phyloP scores from a whole-genome alignment of 2,113 vertebrate species.

The Carlito syrichta region DNA sequence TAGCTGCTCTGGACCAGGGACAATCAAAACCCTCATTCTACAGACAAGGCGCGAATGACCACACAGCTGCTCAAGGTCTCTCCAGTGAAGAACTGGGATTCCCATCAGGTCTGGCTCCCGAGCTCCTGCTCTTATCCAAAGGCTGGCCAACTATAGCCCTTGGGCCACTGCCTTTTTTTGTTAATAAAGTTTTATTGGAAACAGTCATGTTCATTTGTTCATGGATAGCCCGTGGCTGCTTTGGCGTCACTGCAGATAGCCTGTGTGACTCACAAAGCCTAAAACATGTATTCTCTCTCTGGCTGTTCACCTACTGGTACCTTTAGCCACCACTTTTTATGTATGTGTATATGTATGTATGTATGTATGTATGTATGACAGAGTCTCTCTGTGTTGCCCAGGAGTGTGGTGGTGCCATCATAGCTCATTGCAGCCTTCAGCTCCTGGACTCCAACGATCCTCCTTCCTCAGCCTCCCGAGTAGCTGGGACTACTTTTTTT shows the following conservation, averaged over 20 bases:
- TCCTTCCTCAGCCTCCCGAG: not conserved
- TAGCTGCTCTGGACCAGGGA: not conserved
- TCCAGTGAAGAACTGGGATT: not conserved
- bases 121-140: not conserved
- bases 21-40: not conserved
- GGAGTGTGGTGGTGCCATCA: not conserved
- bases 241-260: not conserved
- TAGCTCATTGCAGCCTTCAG: not conserved
- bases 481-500: not conserved
- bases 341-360: too few species aligned
- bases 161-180: not conserved
- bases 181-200: not conserved
- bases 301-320: not conserved
- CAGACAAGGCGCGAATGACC: not conserved
- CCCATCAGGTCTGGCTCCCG: not conserved
- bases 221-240: not conserved
- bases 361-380: too few species aligned
- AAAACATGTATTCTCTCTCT: not conserved
- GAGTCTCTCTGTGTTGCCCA: not conserved
- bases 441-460: not conserved
- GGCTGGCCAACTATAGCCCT: not conserved
- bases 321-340: too few species aligned
- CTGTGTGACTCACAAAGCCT: not conserved
- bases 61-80: not conserved
- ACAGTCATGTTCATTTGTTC: not conserved